Base-by-base conservation (phyloP, 2,797 vertebrate species). In the Enteromius argenteus region DNA sequence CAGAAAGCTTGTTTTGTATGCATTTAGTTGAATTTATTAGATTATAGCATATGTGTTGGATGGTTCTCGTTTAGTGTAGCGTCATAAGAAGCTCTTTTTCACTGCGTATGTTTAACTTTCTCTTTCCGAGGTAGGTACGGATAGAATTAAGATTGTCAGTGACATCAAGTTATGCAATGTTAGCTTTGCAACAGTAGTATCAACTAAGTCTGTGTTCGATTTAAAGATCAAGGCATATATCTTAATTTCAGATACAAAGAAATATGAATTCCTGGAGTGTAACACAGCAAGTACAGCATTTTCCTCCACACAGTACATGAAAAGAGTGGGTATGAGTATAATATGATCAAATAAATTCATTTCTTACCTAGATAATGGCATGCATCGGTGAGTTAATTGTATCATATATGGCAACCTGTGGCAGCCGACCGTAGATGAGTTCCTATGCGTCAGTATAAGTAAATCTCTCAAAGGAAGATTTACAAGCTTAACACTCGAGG, bases 61-160 rank as follows among this genome's bases (percentile, higher is more conserved):
- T 66, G 37, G 51, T 73, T 10, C 74, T 74, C 11, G 9, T 74
- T 10, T 66, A 46, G 85, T 85, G 56, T 91, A 81, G 42, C 84
- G 81, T 67, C 60, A 73, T 64, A 88, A 76, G 74, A 64, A 87
- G 80, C 82, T 71, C 37, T 69, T 84, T 44, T 82, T 79, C 82
- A 90, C 88, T 85, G 80, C 69, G 83, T 81, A 86, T 86, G 67
- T 37, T 85, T 82, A 82, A 87, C 58, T 86, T 91, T 89, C 84
- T 91, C 78, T 85, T 80, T 84, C 81, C 87, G 91, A 95, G 94
- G 94, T 93, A 94, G 93, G 91, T 92, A 87, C 68, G 86, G 86
- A 90, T 68, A 74, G 75, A 89, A 87, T 87, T 90, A 86, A 89
- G 90, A 87, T 79, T 90, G 85, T 92, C 87, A 77, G 84, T 72